Evolutionary conservation across 1,140 invertebrate genomes (phyloP).

Genomic region (Choristoneura fumiferana): DNA sequence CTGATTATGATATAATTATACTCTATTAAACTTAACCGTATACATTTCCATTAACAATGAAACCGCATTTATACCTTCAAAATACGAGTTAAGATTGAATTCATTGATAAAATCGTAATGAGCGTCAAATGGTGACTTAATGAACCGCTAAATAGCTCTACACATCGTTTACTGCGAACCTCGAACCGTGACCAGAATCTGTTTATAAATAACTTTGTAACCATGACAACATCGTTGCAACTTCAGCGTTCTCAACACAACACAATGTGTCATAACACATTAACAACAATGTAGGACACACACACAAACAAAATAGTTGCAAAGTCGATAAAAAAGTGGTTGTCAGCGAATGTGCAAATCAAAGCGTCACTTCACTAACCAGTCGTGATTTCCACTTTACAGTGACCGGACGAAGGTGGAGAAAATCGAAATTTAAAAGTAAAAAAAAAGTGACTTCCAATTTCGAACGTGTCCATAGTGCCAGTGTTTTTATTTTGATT

Average conservation of each 20-base stretch:
- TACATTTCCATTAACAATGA: too few species aligned
- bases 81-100: too few species aligned
- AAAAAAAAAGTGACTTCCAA: slow-evolving; percentile 44
- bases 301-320: slow-evolving; percentile 51
- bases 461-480: slow-evolving; percentile 47
- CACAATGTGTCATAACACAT: slow-evolving; percentile 38
- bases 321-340: slow-evolving; percentile 53
- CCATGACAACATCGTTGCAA: slow-evolving; percentile 32
- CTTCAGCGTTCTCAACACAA: slow-evolving; percentile 31
- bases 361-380: slow-evolving; percentile 54
- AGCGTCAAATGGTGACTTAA: too few species aligned
- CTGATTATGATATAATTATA: too few species aligned
- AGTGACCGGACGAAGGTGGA: slow-evolving; percentile 75
- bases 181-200: too few species aligned
- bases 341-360: slow-evolving; percentile 41
- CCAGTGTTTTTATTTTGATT: slow-evolving; percentile 65
- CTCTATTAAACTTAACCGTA: too few species aligned
- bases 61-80: too few species aligned
- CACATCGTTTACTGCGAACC: too few species aligned
- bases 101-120: too few species aligned
- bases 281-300: slow-evolving; percentile 34
- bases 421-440: slow-evolving; percentile 69
- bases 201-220: slow-evolving; percentile 22
- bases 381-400: slow-evolving; percentile 76
- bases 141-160: too few species aligned